Evolutionary conservation across 2,888 invertebrate species (phyloP), one percentile per base, ranked within the genome.

Genomic region (Sarcophaga carnaria): DNA sequence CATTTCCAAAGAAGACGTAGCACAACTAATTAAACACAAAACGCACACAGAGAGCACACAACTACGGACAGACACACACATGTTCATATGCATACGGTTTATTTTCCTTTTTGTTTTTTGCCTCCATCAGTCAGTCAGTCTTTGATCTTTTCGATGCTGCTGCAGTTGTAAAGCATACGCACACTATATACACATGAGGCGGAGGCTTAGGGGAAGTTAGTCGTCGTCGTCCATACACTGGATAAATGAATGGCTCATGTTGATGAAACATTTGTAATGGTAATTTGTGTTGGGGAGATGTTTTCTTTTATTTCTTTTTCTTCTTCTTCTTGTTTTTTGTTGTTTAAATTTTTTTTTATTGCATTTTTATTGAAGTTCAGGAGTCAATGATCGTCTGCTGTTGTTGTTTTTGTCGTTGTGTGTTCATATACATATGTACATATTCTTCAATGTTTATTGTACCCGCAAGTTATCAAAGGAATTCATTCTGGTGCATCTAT

Each of bases 361-460:
- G 83, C 85, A 79, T 78, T 87, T 88, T 88, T 85, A 88, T 88
- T 87, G 85, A 76, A 85, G 87, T 88, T 87, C 88, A 88, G 88
- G 88, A 88, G 87, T 88, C 87, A 85, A 85, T 87, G 87, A 87
- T 87, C 87, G 87, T 87, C 87, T 87, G 82, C 60, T 63, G 69
- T 45, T 77, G 81, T 75, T 84, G 72, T 78, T 72, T 54, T 72
- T 72, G 20, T 37, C 37, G 63, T 71, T 82, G 49, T 54, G 27
- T 71, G 45, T 64, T 60, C 77, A 49, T 71, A 49, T 37, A 37
- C 37, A 6, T 6, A n/a, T n/a, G n/a, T n/a, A 37, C 25, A 54
- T 59, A 14, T 62, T 62, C 62, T 62, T 14, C 20, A 10, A 59
- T 79, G 62, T 45, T 67, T 69, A 67, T 84, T 64, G 69, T 47